Conservation (phyloP, 2,113 vertebrate species). For the Oreochromis niloticus region DNA sequence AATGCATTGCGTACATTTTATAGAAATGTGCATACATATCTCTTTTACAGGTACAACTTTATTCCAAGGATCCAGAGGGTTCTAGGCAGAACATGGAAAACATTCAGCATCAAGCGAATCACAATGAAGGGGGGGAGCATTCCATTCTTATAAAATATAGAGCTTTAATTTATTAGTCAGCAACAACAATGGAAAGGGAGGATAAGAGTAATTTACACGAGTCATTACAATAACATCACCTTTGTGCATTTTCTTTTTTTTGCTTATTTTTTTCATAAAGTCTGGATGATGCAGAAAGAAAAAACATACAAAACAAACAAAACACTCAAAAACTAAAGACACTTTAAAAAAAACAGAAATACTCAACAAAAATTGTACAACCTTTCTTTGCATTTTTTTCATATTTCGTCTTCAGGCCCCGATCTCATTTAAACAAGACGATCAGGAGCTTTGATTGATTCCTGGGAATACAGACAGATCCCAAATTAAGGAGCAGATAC, state of each 20-base stretch:
- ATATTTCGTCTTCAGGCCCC: not conserved
- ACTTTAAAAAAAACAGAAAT: conserved; percentile 34
- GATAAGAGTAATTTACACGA: conserved; percentile 68
- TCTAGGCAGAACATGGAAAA: conserved; percentile 60
- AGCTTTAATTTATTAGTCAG: conserved; percentile 82
- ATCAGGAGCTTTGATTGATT: not conserved
- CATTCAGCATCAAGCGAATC: conserved; percentile 57
- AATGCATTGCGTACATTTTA: conserved; percentile 16
- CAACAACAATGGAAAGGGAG: conserved; percentile 71
- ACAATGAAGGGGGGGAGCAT: conserved; percentile 59
- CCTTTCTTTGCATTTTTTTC: conserved; percentile 12
- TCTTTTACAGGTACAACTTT: conserved; percentile 66
- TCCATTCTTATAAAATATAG: conserved; percentile 80
- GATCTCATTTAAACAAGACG: not conserved
- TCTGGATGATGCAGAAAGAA: conserved; percentile 47
- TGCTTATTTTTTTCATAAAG: conserved; percentile 41
- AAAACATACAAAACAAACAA: conserved; percentile 40
- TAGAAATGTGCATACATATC: conserved; percentile 59
- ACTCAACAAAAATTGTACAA: conserved; percentile 64
- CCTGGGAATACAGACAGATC: conserved; percentile 13
- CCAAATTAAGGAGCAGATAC: conserved; percentile 18
- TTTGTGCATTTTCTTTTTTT: conserved; percentile 59
- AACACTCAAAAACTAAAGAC: conserved; percentile 58
- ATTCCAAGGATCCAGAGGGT: conserved; percentile 62
- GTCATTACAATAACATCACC: conserved; percentile 70